Evolutionary conservation across 2,113 vertebrate species (phyloP).

Genomic region (Mugil cephalus): DNA sequence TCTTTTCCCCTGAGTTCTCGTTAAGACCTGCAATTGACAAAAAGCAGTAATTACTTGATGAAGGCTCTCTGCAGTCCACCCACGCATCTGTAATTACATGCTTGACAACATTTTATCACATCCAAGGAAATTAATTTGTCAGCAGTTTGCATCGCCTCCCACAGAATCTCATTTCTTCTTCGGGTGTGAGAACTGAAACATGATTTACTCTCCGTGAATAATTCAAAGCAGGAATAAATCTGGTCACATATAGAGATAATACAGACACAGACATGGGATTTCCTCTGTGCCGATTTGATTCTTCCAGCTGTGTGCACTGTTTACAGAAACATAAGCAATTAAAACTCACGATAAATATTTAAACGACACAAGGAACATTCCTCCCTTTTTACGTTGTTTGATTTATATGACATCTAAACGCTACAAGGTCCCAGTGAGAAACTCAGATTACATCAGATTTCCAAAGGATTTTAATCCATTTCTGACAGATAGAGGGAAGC

Average conservation of each 20-base stretch:
- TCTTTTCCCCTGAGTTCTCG: slow-evolving; percentile 10
- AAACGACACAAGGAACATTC: too few species aligned
- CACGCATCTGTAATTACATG: slow-evolving; percentile 27
- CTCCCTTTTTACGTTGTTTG: too few species aligned
- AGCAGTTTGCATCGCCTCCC: slow-evolving; percentile 28
- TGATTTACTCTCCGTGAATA: slow-evolving; percentile 13
- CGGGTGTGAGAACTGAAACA: neutral
- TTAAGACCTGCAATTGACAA: slow-evolving; percentile 10
- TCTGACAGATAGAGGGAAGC: too few species aligned
- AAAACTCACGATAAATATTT: neutral
- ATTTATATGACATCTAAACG: too few species aligned
- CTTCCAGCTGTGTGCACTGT: neutral
- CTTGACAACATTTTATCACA: slow-evolving; percentile 33
- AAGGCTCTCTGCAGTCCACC: slow-evolving; percentile 23
- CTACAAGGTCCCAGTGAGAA: too few species aligned
- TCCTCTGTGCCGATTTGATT: neutral
- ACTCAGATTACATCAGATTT: too few species aligned
- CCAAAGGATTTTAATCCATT: too few species aligned
- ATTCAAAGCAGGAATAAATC: neutral
- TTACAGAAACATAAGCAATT: neutral
- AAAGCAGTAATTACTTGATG: slow-evolving; percentile 8
- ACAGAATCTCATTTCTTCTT: slow-evolving; percentile 9
- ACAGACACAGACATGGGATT: neutral
- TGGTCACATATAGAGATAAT: neutral
- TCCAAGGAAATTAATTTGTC: slow-evolving; percentile 5